A percentile compares a stretch with the other conserved stretches of the same genome.
Evolutionary conservation across 2,888 invertebrate species (phyloP).

Genomic region (Limnephilus auricula): DNA sequence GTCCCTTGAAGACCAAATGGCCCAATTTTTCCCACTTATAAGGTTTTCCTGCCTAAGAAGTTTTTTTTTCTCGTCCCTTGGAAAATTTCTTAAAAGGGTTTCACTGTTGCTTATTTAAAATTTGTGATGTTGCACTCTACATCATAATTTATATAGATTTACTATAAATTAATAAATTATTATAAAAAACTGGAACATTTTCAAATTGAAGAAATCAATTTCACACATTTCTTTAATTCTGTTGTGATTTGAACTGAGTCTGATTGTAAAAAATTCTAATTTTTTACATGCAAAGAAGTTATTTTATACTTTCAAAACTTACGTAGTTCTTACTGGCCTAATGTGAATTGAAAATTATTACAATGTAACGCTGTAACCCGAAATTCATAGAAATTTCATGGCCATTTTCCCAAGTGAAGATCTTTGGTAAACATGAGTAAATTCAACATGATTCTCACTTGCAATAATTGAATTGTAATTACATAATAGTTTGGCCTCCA

Average conservation of each 20-base stretch:
- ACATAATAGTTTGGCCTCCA: no score
- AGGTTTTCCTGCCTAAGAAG: no score
- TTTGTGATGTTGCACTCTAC: neutral
- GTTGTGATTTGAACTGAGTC: neutral
- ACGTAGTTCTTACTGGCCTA: neutral
- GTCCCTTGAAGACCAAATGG: no score
- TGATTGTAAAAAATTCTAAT: neutral
- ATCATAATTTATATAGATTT: neutral
- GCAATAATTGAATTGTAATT: neutral
- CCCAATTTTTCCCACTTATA: no score
- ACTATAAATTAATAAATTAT: neutral
- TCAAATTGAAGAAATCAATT: neutral
- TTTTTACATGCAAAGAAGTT: conserved; percentile 3
- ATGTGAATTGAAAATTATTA: neutral
- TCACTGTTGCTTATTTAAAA: no score
- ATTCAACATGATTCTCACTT: neutral
- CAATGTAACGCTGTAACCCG: neutral
- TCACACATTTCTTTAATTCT: neutral
- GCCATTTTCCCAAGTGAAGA: neutral
- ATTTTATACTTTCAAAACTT: neutral
- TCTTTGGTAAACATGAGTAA: neutral
- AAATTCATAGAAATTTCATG: neutral
- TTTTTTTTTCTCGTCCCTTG: no score
- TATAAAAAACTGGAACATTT: neutral
- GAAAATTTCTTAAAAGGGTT: no score